Evolutionary conservation across 1,140 invertebrate genomes (phyloP), one percentile per base, ranked within the genome.

Genomic region (Calephelis virginiensis): DNA sequence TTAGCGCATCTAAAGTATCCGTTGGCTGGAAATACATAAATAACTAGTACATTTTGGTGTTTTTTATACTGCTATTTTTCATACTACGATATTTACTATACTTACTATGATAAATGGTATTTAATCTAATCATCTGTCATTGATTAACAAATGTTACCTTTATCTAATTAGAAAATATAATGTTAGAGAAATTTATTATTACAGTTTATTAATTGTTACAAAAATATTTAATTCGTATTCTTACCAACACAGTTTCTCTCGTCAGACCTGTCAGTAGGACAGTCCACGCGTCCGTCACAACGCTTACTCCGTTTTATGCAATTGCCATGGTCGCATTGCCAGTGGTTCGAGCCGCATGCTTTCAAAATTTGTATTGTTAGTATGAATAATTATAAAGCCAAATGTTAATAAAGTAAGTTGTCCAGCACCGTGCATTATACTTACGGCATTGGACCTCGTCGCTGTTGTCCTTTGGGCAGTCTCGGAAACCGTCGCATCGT

Each of bases 1-100:
- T 93, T 93, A 77, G 89, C 86, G 89, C 96, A 96, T 81, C 85
- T 93, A 92, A 95, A 97, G 89, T 95, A 93, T 75, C 91, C 89
- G 73, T 79, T 73, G 8, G 73, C 81, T 86, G 86, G 67, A 86
- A 90, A 85, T 77, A 83, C 78, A 82, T 81, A 68, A 63, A 70
- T 66, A 43, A 66, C 43, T 50, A 49, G 28, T 64, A 49, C 9
- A 64, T 14, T 48, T 62, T 28, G 10, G 14, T 28, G 17, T 53
- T 53, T 17, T 6, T 17, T 17, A 53, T 28, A 28, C 3, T 28
- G 28, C 2, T 28, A 4, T 28, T 28, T 28, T 28, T 28, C 28
- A 28, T 28, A 28, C 3, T 28, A 28, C 28, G 28, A 28, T 28
- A 28, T 28, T 53, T 28, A 53, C 14, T 53, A 14, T 53, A 53